These are phyloP conservation scores for Chinchilla lanigera DNA, from an alignment of 2,113 vertebrate genomes.

Conservation along the genomic window DNA sequence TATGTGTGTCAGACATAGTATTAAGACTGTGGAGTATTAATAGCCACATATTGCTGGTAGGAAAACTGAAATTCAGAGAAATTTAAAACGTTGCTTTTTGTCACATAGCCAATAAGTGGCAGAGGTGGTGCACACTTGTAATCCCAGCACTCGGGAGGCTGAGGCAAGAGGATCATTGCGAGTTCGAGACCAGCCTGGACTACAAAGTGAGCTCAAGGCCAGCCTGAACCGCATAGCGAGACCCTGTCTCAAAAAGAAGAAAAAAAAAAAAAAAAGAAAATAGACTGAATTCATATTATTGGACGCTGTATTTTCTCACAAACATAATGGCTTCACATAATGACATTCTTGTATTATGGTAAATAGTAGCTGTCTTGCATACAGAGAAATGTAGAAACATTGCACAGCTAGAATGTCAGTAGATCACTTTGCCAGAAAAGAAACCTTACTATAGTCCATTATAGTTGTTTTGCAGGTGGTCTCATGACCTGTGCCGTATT, in stretches of 20 bases:
- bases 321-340: neutral
- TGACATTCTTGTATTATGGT: neutral
- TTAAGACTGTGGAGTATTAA: neutral
- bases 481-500: neutral
- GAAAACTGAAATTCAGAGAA: slow-evolving; percentile 9
- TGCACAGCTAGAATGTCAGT: neutral
- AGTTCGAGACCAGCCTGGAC: no score
- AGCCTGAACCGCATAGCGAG: no score
- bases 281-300: neutral
- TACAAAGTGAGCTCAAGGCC: no score
- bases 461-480: neutral
- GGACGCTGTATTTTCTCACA: neutral
- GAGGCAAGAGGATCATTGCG: no score
- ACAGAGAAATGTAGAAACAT: neutral
- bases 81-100: neutral
- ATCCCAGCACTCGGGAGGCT: no score
- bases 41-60: neutral
- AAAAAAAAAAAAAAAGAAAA: no score
- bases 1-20: neutral
- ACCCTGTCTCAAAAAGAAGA: no score
- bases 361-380: neutral
- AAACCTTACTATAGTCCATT: neutral
- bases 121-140: no score
- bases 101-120: neutral
- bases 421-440: neutral